These are phyloP conservation scores for Astropecten irregularis DNA, from an alignment of 53 echinoderm and acorn worm genomes.

Conservation along the genomic window DNA sequence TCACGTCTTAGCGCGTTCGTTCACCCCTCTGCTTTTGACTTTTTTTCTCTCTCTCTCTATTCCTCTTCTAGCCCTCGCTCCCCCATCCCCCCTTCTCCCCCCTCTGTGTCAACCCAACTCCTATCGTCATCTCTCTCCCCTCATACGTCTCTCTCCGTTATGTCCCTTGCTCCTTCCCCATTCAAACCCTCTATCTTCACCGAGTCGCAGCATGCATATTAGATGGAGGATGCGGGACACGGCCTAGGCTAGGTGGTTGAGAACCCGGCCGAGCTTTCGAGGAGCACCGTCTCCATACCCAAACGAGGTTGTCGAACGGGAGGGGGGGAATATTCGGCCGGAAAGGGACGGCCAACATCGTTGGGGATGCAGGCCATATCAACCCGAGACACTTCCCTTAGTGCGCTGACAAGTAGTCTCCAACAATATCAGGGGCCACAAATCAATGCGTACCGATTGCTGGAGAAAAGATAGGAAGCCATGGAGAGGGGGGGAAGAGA, in stretches of 20 bases:
- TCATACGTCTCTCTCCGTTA: too few relatives aligned
- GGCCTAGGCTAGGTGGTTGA: too few relatives aligned
- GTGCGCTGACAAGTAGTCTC: conserved; percentile 4
- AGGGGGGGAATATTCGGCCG: neutral
- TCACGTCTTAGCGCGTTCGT: conserved; percentile 59
- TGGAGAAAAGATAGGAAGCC: too few relatives aligned
- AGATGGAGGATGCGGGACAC: neutral
- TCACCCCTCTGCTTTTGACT: conserved; percentile 13
- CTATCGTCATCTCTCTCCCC: conserved; percentile 1
- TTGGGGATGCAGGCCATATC: conserved; percentile 39
- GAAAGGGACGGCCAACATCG: conserved; percentile 30
- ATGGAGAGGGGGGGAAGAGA: neutral
- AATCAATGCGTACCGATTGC: conserved; percentile 23
- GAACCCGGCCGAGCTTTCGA: too few relatives aligned
- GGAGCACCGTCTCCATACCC: conserved; percentile 19
- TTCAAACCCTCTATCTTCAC: neutral
- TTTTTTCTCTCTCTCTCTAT: neutral
- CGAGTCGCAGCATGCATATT: conserved; percentile 45
- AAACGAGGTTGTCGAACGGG: conserved; percentile 42
- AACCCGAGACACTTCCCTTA: conserved; percentile 32
- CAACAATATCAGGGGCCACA: conserved; percentile 8
- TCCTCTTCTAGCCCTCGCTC: too few relatives aligned
- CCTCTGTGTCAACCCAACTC: too few relatives aligned
- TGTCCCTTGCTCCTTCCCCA: neutral
- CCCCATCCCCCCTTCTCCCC: too few relatives aligned